A percentile compares a stretch with the other conserved stretches of the same genome.
phyloP scores from a whole-genome alignment of 30 jellyfish, hydroid and myxozoan genomes.

The Pseudorhiza aurosa region DNA sequence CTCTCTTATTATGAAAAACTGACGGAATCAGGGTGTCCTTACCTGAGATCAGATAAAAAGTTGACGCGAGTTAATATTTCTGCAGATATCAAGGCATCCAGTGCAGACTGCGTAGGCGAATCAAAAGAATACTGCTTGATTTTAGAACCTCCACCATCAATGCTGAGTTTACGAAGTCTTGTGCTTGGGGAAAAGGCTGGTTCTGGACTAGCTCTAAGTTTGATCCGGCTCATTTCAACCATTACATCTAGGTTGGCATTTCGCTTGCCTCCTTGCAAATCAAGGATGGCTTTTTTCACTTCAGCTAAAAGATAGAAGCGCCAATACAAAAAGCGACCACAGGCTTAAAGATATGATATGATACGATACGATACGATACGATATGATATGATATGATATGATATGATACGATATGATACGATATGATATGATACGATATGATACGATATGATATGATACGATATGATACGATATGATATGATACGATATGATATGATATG shows the following conservation, averaged over 20 bases:
- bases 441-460: too few species aligned
- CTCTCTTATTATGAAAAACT: too few species aligned
- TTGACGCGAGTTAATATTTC: conserved; percentile 71
- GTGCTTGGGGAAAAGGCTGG: conserved; percentile 55
- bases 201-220: conserved; percentile 81
- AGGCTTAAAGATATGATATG: too few species aligned
- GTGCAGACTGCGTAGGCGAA: conserved; percentile 17
- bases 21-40: conserved; percentile 3
- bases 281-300: conserved; percentile 69
- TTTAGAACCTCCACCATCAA: conserved; percentile 21
- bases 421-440: too few species aligned
- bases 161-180: conserved; percentile 44
- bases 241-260: conserved; percentile 57
- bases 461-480: too few species aligned
- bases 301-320: conserved; percentile 54
- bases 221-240: conserved; percentile 73
- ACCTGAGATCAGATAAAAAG: conserved; percentile 80
- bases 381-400: too few species aligned
- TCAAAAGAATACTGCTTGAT: conserved; percentile 47
- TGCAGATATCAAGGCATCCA: conserved; percentile 60
- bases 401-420: too few species aligned
- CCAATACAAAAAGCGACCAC: too few species aligned
- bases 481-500: too few species aligned
- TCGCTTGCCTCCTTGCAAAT: conserved; percentile 60
- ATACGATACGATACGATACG: too few species aligned